Evolutionary conservation across 1,140 invertebrate genomes (phyloP), one percentile per base, ranked within the genome.

Genomic region (Aphaenogaster rudis): DNA sequence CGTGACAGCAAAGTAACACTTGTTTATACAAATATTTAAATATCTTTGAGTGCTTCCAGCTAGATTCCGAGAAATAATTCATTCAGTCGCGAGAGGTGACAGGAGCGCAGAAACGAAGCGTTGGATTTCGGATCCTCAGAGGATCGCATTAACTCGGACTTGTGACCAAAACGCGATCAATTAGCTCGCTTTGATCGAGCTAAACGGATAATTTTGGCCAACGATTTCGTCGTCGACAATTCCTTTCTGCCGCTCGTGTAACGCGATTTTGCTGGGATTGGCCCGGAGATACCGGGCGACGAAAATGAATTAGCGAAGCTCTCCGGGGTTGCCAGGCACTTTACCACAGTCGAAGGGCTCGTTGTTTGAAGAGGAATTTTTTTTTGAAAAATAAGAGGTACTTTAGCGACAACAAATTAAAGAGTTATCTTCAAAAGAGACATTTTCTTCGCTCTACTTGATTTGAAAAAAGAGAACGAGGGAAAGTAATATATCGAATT

Each of bases 221-320:
- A 79, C 72, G 77, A 90, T 90, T 90, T 52, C 67, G 33, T 36
- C 48, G 69, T 48, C 79, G 52, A 78, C 78, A 87, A 80, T 87
- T 90, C 74, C 88, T 89, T 66, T 90, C 86, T 59, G 84, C 61
- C 50, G 36, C 69, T 87, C 66, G 72, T 61, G 71, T 76, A 80
- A 84, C 88, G 39, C 78, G 82, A 79, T 80, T 88, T 64, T n/a
- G 86, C 61, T 59, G 74, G 61, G 59, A 90, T 87, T 90, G 85
- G 74, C 54, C 59, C 59, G 77, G 86, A 84, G 42, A 74, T 59
- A 81, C 79, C 39, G 11, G 9, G 79, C 39, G 50, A 81, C 80
- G 79, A 74, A 90, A 90, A 90, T 87, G 89, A 90, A 90, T 90
- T 90, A 90, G 64, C 78, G 67, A 66, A n/a, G 80, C 57, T 76